Evolutionary conservation across 2,797 vertebrate genomes (phyloP).

Genomic region (Eremophila alpestris): DNA sequence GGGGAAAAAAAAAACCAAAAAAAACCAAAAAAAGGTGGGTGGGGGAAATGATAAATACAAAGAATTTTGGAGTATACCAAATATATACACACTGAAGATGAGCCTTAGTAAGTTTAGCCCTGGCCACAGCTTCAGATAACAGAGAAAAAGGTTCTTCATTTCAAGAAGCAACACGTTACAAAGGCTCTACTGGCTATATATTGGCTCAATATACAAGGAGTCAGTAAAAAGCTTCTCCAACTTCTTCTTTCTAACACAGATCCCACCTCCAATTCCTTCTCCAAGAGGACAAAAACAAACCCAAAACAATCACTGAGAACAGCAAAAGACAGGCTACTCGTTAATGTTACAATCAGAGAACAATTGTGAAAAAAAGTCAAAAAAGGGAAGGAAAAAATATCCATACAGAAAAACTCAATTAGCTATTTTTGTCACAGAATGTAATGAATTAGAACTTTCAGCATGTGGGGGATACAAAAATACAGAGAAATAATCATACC

Average conservation of each 20-base stretch:
- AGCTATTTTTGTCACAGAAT: neutral
- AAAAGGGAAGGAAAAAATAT: neutral
- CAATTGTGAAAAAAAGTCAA: neutral
- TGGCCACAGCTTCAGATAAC: neutral
- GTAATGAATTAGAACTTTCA: constrained; percentile 1
- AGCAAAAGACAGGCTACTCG: neutral
- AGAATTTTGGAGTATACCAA: neutral
- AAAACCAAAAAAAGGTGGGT: neutral
- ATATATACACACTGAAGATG: neutral
- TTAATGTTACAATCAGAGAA: neutral
- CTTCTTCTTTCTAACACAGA: neutral
- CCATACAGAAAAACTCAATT: neutral
- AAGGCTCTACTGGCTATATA: neutral
- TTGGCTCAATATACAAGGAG: neutral
- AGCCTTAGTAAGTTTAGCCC: neutral
- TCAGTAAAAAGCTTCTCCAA: neutral
- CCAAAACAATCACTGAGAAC: neutral
- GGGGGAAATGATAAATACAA: neutral
- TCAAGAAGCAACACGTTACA: neutral
- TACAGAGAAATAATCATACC: neutral
- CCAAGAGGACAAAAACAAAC: neutral
- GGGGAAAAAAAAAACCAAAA: neutral
- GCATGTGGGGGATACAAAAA: neutral
- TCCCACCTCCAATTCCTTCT: neutral
- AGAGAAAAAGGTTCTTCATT: neutral